Conservation (phyloP, 2,113 vertebrate genomes). For the Verasper variegatus region DNA sequence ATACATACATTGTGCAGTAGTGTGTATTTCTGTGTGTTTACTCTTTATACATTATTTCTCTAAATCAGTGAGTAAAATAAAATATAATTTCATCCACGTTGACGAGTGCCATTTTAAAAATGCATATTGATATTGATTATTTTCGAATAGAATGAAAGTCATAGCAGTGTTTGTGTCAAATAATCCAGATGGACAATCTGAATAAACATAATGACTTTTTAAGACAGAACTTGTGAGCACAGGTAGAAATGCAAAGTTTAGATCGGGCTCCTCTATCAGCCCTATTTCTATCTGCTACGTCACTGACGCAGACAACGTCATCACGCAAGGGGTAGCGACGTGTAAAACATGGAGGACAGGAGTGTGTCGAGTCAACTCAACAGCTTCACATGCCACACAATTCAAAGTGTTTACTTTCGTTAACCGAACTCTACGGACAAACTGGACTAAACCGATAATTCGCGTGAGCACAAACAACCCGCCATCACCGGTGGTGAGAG, state of each 20-base stretch:
- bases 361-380: conserved; percentile 67
- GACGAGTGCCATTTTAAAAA: no score
- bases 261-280: neutral
- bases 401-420: neutral
- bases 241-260: neutral
- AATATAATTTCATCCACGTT: no score
- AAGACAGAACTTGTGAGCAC: neutral
- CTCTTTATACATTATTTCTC: neutral
- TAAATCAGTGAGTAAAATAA: neutral
- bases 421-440: neutral
- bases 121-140: neutral
- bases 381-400: conserved; percentile 2
- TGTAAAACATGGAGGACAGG: conserved; percentile 78
- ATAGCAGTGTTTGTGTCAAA: neutral
- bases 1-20: neutral
- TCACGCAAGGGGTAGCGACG: conserved; percentile 70
- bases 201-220: no score
- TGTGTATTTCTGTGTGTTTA: neutral
- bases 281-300: conserved; percentile 42
- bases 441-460: rapidly evolving
- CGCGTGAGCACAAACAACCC: neutral
- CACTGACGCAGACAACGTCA: conserved; percentile 52
- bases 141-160: neutral
- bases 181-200: no score
- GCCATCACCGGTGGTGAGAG: neutral